Evolutionary conservation across 2,888 invertebrate genomes (phyloP).

Genomic region (Ethmia dodecea): DNA sequence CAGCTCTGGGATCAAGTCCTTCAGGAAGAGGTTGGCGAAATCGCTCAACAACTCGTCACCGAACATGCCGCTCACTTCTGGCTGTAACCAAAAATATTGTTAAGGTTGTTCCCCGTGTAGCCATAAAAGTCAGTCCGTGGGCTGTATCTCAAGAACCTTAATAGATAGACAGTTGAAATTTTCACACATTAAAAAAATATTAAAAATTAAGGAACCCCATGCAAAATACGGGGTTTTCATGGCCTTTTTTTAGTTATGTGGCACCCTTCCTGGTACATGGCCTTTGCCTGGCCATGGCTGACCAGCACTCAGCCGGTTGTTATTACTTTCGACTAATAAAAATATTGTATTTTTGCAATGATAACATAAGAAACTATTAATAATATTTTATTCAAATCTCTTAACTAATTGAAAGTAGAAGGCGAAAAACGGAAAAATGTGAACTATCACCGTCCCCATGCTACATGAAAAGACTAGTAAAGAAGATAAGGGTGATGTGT

Average conservation of each 20-base stretch:
- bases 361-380: too few relatives aligned
- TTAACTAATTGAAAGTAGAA: too few relatives aligned
- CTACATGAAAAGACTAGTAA: too few relatives aligned
- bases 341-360: too few relatives aligned
- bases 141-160: neutral
- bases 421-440: too few relatives aligned
- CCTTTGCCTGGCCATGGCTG: too few relatives aligned
- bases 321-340: too few relatives aligned
- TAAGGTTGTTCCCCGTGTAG: neutral
- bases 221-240: neutral
- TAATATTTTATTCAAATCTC: too few relatives aligned
- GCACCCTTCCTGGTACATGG: too few relatives aligned
- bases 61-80: constrained; percentile 46
- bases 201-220: neutral
- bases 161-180: neutral
- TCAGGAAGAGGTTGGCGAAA: constrained; percentile 43
- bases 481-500: too few relatives aligned
- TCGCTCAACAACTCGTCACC: constrained; percentile 32
- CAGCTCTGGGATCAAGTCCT: constrained; percentile 39
- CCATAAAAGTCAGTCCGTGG: neutral
- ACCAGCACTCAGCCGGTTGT: too few relatives aligned
- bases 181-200: neutral
- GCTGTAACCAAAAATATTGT: constrained; percentile 29
- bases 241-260: neutral
- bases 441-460: too few relatives aligned